phyloP scores from a whole-genome alignment of 2,113 vertebrate genomes.

The Varanus salvator region DNA sequence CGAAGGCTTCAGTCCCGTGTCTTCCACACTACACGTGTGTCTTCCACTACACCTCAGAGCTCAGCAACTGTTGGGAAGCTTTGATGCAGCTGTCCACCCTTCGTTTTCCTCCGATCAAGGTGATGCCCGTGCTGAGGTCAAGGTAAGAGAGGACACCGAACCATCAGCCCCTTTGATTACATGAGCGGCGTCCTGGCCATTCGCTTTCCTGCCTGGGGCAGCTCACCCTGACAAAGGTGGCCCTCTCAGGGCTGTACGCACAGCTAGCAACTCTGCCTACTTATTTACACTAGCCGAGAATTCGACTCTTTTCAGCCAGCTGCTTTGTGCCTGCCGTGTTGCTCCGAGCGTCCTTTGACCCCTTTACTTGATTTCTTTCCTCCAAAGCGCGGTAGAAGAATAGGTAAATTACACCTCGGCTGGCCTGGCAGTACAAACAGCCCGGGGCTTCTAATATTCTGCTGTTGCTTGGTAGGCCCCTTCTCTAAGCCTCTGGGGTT shows the following conservation, averaged over 20 bases:
- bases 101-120: not conserved
- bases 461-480: slow-evolving; percentile 71
- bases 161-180: not conserved
- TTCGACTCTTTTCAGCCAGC: slow-evolving; percentile 48
- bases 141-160: not conserved
- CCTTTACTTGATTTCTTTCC: slow-evolving; percentile 67
- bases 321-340: slow-evolving; percentile 63
- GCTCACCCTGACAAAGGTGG: not conserved
- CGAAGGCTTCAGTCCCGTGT: not conserved
- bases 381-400: slow-evolving; percentile 53
- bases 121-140: not conserved
- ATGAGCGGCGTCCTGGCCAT: not conserved
- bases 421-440: slow-evolving; percentile 71
- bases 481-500: slow-evolving; percentile 66
- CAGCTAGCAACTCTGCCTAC: slow-evolving; percentile 49
- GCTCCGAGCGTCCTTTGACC: slow-evolving; percentile 68
- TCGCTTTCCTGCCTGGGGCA: not conserved
- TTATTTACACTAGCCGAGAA: slow-evolving; percentile 71
- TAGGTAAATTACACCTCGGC: slow-evolving; percentile 74
- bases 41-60: not conserved
- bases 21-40: too few species aligned
- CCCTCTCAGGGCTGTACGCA: slow-evolving; percentile 41
- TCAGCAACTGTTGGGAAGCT: not conserved
- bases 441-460: slow-evolving; percentile 75
- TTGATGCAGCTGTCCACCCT: not conserved